These are phyloP conservation scores for Unio pictorum DNA, from an alignment of 2,888 invertebrate species.

Conservation along the genomic window DNA sequence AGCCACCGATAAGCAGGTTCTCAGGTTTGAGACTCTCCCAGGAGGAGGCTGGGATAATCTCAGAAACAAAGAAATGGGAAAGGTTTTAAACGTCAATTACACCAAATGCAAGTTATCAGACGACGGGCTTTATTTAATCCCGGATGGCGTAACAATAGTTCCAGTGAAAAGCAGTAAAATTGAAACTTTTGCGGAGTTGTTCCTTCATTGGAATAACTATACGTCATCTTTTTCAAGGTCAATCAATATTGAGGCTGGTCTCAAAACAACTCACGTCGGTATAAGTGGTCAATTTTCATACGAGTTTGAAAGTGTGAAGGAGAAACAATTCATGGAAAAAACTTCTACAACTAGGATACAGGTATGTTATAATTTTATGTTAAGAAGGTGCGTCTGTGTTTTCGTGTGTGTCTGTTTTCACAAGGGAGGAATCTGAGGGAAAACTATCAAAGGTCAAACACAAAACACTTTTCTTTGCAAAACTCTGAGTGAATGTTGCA, in stretches of 20 bases:
- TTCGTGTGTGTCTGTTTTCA: too few species aligned
- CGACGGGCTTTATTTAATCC: constrained; percentile 57
- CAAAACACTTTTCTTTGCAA: too few species aligned
- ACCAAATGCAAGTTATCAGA: constrained; percentile 51
- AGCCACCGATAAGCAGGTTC: background rate
- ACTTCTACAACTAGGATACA: constrained; percentile 42
- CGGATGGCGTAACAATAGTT: constrained; percentile 49
- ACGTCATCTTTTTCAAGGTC: constrained; percentile 38
- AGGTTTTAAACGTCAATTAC: constrained; percentile 49
- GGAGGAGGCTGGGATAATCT: constrained; percentile 65
- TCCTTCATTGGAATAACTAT: constrained; percentile 49
- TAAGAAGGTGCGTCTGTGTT: too few species aligned
- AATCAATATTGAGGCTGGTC: constrained; percentile 39
- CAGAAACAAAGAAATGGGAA: constrained; percentile 48
- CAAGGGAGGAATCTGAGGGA: too few species aligned
- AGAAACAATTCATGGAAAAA: constrained; percentile 34
- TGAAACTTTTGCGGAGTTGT: constrained; percentile 49
- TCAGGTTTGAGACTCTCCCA: constrained; percentile 52
- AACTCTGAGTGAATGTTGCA: too few species aligned
- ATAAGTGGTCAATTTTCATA: constrained; percentile 46
- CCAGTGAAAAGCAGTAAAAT: constrained; percentile 53
- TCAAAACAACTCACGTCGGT: constrained; percentile 17
- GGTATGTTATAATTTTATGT: constrained; percentile 1
- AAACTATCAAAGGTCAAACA: too few species aligned
- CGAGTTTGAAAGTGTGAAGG: constrained; percentile 30